A percentile compares a stretch with the other conserved stretches of the same genome.
Evolutionary conservation across 2,797 vertebrate genomes (phyloP).

Genomic region (Xyrichtys novacula): DNA sequence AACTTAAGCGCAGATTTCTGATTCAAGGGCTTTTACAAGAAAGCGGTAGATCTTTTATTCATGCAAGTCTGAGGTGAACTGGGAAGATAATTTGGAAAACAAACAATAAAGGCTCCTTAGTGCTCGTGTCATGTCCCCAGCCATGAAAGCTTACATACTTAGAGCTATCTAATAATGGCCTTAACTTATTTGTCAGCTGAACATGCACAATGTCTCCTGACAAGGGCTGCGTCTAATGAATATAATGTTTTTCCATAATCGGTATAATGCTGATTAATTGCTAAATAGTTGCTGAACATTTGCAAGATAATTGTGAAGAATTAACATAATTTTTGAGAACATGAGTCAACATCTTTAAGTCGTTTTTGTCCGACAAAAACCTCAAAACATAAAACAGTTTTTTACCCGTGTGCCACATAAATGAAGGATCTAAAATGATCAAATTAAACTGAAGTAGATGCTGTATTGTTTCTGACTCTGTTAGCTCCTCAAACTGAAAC

Average conservation of each 20-base stretch:
- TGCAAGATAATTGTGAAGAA: not conserved
- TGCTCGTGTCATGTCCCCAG: too few species aligned
- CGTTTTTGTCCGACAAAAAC: not conserved
- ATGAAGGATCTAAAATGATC: not conserved
- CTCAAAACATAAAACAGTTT: not conserved
- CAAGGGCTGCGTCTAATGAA: not conserved
- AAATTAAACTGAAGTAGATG: not conserved
- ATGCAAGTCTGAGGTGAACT: not conserved
- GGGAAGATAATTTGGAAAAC: not conserved
- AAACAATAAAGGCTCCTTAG: too few species aligned
- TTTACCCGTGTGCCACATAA: not conserved
- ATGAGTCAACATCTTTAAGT: not conserved
- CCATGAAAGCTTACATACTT: too few species aligned
- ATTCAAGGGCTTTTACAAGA: not conserved
- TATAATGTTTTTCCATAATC: not conserved
- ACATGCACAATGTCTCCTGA: too few species aligned
- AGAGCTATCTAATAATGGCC: too few species aligned
- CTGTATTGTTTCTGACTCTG: not conserved
- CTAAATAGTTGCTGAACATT: constrained; percentile 4
- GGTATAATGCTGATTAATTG: constrained; percentile 3
- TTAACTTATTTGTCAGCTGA: too few species aligned
- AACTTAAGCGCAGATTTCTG: constrained; percentile 3
- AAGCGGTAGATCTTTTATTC: not conserved
- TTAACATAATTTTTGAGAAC: not conserved
- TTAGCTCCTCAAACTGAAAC: not conserved